Conservation (phyloP, 2,888 invertebrate species). For the Drosophila cognata region DNA sequence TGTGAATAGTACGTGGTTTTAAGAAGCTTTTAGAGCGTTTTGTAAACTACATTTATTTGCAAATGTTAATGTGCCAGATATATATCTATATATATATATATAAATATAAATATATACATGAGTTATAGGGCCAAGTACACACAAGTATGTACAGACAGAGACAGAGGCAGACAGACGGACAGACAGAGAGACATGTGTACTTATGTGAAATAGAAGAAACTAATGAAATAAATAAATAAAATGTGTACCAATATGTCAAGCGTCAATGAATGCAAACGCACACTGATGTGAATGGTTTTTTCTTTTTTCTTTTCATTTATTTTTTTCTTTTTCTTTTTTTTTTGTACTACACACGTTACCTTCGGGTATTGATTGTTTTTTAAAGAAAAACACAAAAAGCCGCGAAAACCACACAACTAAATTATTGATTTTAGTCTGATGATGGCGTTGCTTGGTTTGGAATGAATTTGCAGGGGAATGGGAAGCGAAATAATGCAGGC, state of each 20-base stretch:
- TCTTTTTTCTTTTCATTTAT: conserved; percentile 42
- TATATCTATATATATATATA: background rate
- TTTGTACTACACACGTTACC: conserved; percentile 73
- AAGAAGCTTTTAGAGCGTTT: conserved; percentile 1
- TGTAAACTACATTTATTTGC: background rate
- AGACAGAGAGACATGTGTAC: background rate
- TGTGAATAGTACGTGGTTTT: conserved; percentile 4
- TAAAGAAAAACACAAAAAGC: conserved; percentile 78
- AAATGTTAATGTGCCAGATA: background rate
- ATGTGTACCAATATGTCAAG: conserved; percentile 79
- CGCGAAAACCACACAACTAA: conserved; percentile 77
- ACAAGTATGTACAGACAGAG: conserved; percentile 1
- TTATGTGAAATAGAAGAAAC: conserved; percentile 21
- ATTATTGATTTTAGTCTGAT: conserved; percentile 73
- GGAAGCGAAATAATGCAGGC: conserved; percentile 39
- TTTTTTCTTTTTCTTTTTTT: conserved; percentile 50
- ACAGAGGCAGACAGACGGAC: background rate
- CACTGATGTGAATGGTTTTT: conserved; percentile 64
- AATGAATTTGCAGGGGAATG: conserved; percentile 52
- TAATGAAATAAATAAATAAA: conserved; percentile 59
- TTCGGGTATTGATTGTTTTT: conserved; percentile 80
- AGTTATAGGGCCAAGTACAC: background rate
- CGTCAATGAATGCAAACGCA: conserved; percentile 76
- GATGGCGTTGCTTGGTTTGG: conserved; percentile 59
- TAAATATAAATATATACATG: background rate